Conservation (phyloP, 2,113 vertebrate genomes). For the Gobio gobio region DNA sequence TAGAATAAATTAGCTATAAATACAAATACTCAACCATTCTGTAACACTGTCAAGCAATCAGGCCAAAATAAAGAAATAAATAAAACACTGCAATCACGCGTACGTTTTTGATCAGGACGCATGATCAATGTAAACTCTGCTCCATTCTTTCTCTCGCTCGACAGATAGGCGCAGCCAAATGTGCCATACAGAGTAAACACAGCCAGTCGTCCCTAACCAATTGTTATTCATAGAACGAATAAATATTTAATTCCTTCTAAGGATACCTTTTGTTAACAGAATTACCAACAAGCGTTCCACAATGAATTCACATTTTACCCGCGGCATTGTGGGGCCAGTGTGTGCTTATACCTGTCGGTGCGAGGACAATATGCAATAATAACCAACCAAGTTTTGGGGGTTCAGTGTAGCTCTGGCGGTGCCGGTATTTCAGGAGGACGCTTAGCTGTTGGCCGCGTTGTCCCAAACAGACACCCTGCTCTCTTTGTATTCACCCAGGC, state of each 20-base stretch:
- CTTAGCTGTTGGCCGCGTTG: not conserved
- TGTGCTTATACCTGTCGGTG: not conserved
- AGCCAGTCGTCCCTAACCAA: conserved; percentile 64
- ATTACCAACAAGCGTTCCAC: conserved; percentile 78
- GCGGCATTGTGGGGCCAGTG: conserved; percentile 13
- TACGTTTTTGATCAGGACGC: too few relatives aligned
- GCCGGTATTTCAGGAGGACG: not conserved
- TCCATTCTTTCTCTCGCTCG: conserved; percentile 18
- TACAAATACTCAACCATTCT: too few relatives aligned
- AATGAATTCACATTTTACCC: conserved; percentile 74
- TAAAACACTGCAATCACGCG: too few relatives aligned
- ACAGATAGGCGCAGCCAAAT: conserved; percentile 41
- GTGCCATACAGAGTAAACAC: conserved; percentile 60
- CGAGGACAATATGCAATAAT: conserved; percentile 18
- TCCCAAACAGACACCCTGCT: conserved; percentile 19
- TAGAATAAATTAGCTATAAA: too few relatives aligned
- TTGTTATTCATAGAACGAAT: conserved; percentile 80
- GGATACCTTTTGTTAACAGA: conserved; percentile 79
- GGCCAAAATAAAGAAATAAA: too few relatives aligned
- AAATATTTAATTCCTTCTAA: conserved; percentile 67
- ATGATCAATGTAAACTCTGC: not conserved
- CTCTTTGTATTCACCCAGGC: conserved; percentile 66
- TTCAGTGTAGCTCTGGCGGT: conserved; percentile 8
- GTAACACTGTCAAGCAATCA: too few relatives aligned
- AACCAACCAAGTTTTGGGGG: conserved; percentile 16